A percentile compares a stretch with the other conserved stretches of the same genome.
Evolutionary conservation across 2,113 vertebrate genomes (phyloP).

Genomic region (Crotalus helleri): DNA sequence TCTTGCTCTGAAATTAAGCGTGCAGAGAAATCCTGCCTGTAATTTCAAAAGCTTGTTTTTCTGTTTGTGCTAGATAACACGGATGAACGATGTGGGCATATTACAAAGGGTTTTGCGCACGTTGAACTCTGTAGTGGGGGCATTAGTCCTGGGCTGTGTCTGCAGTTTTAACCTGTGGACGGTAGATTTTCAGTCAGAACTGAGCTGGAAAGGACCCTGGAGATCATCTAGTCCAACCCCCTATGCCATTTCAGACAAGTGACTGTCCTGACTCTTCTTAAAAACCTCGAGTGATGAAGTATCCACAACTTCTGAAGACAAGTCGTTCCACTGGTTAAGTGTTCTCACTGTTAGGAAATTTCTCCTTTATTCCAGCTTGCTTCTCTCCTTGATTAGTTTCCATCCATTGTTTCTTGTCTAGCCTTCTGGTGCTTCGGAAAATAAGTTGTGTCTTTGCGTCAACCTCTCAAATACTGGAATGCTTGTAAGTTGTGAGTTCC

Average conservation of each 20-base stretch:
- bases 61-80: not conserved
- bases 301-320: not conserved
- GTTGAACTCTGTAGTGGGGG: not conserved
- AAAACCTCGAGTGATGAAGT: not conserved
- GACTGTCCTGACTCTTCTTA: not conserved
- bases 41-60: not conserved
- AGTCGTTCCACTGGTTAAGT: not conserved
- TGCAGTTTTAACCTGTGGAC: not conserved
- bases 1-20: not conserved
- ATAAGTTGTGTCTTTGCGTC: not conserved
- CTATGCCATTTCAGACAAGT: not conserved
- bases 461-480: not conserved
- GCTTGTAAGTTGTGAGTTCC: not conserved
- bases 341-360: not conserved
- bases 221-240: not conserved
- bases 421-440: not conserved
- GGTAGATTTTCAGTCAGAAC: not conserved
- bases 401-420: not conserved
- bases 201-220: not conserved
- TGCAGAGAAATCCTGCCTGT: not conserved
- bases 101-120: not conserved
- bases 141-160: not conserved
- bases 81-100: not conserved
- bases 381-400: not conserved
- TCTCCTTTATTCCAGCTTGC: not conserved